phyloP scores from a whole-genome alignment of 2,888 invertebrate species.

The Carcina quercana region DNA sequence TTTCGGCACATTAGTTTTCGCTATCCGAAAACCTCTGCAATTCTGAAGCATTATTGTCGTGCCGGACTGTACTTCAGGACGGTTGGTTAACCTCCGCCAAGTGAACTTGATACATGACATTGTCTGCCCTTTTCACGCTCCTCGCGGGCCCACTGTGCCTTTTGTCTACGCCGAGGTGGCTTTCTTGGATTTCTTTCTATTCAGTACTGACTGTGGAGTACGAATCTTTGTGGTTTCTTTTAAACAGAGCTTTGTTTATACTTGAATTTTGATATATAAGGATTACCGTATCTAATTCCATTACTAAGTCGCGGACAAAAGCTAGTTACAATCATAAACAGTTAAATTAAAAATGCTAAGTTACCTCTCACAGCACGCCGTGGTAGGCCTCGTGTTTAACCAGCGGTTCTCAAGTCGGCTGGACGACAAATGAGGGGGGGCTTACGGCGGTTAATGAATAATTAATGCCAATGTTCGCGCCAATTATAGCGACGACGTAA shows the following conservation, averaged over 20 bases:
- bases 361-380: too few relatives aligned
- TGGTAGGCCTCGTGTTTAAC: conserved; percentile 48
- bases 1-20: too few relatives aligned
- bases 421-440: conserved; percentile 51
- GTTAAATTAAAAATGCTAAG: too few relatives aligned
- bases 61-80: conserved; percentile 38
- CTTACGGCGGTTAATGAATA: conserved; percentile 59
- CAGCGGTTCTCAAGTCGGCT: conserved; percentile 59
- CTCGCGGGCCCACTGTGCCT: conserved; percentile 31
- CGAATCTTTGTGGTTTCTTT: too few relatives aligned
- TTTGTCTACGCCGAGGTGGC: conserved; percentile 28
- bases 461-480: conserved; percentile 64
- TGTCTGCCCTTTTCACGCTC: conserved; percentile 66
- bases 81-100: conserved; percentile 43
- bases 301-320: too few relatives aligned
- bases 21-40: too few relatives aligned
- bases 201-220: neutral
- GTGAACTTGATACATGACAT: conserved; percentile 75
- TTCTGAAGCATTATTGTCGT: too few relatives aligned
- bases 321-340: conserved; percentile 43
- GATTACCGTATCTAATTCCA: too few relatives aligned
- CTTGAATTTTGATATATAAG: too few relatives aligned
- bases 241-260: too few relatives aligned
- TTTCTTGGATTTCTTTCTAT: conserved; percentile 34
- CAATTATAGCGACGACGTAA: conserved; percentile 68